Evolutionary conservation across 1,140 invertebrate genomes (phyloP), one percentile per base, ranked within the genome.

Genomic region (Panagrolaimus sp.): DNA sequence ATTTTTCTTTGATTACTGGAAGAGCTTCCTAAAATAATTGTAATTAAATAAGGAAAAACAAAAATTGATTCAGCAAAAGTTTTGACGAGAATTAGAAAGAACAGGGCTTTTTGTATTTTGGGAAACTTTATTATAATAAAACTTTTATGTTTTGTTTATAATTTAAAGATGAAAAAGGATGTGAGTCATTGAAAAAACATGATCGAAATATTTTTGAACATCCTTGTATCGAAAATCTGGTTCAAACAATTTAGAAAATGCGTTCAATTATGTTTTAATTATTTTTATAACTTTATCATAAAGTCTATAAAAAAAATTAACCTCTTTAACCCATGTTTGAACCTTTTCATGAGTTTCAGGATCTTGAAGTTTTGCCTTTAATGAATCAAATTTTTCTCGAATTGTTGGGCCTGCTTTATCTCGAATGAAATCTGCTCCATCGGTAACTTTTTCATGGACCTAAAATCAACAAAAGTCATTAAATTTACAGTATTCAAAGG

Each of bases 311-410:
- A 47, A 2, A 28, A 26, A 47, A 63, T 32, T 21, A 24, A 74
- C 77, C 47, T 77, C 76, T 14, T 72, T 64, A 1, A 77, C 67
- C 77, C 77, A 77, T 48, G 64, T 17, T 47, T 79, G 77, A 28
- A 76, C 74, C 24, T 72, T 43, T 48, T 72, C 77, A 65, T 77
- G 77, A 15, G 76, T 77, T 58, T 77, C 73, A 15, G 75, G 75
- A 47, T 77, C 75, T 43, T 77, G 75, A 12, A 77, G 45, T 38
- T 38, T 77, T 46, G 68, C 58, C 17, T 79, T 77, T 10, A 68
- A 65, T 1, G 21, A n/a, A 45, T 78, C 71, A 58, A 79, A 79
- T 47, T 77, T 77, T 26, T 77, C 73, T 24, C 77, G 69, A 26
- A 77, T 72, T 5, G 65, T 48, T 2, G 75, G 75, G 0, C 55